Evolutionary conservation across 2,113 vertebrate genomes (phyloP), one percentile per base, ranked within the genome.

Genomic region (Neopipo cinnamomea): DNA sequence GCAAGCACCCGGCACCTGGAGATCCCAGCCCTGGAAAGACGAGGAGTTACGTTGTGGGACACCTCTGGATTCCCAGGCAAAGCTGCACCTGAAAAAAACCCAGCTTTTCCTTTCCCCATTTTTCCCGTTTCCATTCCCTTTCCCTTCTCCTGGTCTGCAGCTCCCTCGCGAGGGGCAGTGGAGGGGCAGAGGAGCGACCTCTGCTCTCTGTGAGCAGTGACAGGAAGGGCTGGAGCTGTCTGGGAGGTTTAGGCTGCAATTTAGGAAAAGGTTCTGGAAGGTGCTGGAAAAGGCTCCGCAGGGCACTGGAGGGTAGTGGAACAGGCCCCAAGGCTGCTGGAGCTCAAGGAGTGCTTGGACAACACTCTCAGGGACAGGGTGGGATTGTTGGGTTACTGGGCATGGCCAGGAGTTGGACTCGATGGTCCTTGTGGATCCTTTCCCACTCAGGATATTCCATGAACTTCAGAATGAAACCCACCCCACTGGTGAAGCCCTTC

Each of bases 191-290:
- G 35, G 31, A 50, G 50, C 9, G 0, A 25, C 35, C 25, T 49
- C 16, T 79, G 11, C 35, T 72, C 58, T 11, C 24, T 55, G 25
- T 31, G 24, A 1, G 4, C 25, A 42, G 31, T 17, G 58, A 31
- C 66, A 42, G 49, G 17, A 56, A 2, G 0, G 0, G 17, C 42
- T 35, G 41, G 41, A 55, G 58, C 13, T 72, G 24, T 41, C 49
- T 16, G 19, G 39, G 12, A 24, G 15, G 39, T 0, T 37, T 0
- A 28, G 33, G 47, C 0, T 46, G 55, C 28, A 28, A 5, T 4
- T 71, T 3, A 24, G 74, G 56, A 2, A 33, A 61, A 46, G 46
- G 33, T 11, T 46, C 55, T 47, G 47, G n/a, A 71, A 8, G 80
- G 47, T 39, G 28, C 46, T 46, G 39, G 33, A 1, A 4, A 11